These are phyloP conservation scores for Alca torda DNA, from an alignment of 2,797 vertebrate genomes.

Conservation along the genomic window DNA sequence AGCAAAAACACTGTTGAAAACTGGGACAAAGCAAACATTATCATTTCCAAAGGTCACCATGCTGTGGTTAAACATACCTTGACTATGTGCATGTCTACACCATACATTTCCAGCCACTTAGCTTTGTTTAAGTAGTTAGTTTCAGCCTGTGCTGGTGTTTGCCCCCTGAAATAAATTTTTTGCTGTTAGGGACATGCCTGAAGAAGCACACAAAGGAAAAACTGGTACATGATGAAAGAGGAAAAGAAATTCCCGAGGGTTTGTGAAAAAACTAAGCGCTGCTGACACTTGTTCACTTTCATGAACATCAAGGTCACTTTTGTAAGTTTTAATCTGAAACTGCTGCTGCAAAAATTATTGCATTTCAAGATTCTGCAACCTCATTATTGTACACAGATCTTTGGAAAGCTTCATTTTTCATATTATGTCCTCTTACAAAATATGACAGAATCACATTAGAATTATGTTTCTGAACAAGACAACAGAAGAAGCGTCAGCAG, in stretches of 20 bases:
- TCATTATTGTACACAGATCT: neutral
- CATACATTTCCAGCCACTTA: constrained; percentile 99
- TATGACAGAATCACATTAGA: neutral
- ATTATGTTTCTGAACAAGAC: neutral
- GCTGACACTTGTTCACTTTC: neutral
- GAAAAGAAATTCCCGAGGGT: neutral
- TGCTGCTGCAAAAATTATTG: neutral
- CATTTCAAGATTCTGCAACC: neutral
- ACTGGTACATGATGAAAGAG: neutral
- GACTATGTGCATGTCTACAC: constrained; percentile 98
- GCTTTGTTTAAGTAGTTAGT: constrained; percentile 99
- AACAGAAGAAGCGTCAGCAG: neutral
- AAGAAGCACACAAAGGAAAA: constrained; percentile 18
- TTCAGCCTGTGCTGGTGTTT: constrained; percentile 94
- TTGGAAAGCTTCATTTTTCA: neutral
- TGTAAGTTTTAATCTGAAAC: neutral
- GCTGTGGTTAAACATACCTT: constrained; percentile 81
- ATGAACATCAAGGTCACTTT: neutral
- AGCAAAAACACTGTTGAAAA: neutral
- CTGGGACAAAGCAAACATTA: neutral
- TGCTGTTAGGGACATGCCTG: constrained; percentile 19
- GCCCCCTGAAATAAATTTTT: constrained; percentile 84
- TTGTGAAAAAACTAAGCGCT: neutral
- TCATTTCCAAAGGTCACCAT: neutral
- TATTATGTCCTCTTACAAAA: neutral